phyloP scores from a whole-genome alignment of 2,113 vertebrate species.

The Okapia johnstoni region DNA sequence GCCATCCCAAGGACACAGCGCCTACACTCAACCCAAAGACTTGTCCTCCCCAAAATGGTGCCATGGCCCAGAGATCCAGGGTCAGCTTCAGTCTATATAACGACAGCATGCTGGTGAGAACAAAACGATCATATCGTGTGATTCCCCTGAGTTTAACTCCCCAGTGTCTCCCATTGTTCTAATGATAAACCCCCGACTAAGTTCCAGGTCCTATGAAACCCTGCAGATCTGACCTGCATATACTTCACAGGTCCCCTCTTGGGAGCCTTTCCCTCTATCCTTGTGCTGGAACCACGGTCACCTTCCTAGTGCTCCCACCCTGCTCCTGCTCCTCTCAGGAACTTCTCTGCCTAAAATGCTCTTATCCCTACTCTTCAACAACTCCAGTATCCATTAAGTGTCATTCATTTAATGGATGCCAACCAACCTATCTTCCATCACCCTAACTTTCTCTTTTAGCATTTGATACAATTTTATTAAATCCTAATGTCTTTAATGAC shows the following conservation, averaged over 20 bases:
- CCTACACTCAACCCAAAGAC: background rate
- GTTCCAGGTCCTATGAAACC: background rate
- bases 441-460: background rate
- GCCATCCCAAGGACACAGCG: too few species aligned
- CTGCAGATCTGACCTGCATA: accelerated
- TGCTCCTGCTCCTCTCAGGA: background rate
- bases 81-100: background rate
- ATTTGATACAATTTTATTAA: background rate
- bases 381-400: background rate
- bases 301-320: too few species aligned
- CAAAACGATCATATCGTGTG: background rate
- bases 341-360: background rate
- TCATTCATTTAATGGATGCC: background rate
- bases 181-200: background rate
- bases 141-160: background rate
- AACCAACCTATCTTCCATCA: background rate
- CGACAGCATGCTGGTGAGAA: background rate
- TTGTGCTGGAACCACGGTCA: background rate
- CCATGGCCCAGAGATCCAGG: background rate
- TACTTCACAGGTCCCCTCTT: background rate
- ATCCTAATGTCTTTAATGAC: background rate
- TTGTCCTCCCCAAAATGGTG: background rate
- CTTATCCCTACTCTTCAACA: background rate
- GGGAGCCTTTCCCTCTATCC: background rate
- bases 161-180: background rate